Conservation (phyloP, 2,888 invertebrate genomes). For the Drosophila mulleri region DNA sequence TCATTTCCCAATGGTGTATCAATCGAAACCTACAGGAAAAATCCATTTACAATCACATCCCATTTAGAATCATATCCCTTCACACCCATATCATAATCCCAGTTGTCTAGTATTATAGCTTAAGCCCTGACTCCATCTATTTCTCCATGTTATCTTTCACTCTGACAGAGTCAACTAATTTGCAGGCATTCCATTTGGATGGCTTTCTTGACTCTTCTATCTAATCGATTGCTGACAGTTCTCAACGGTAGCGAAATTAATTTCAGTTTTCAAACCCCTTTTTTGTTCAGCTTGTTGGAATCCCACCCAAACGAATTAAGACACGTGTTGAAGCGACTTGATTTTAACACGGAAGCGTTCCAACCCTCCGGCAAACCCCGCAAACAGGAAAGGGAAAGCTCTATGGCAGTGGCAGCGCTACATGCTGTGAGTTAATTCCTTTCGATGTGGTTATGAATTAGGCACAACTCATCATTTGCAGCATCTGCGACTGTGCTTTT, state of each 20-base stretch:
- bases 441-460: constrained; percentile 84
- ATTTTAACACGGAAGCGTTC: constrained; percentile 52
- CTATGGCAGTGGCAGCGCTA: constrained; percentile 37
- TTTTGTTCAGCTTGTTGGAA: constrained; percentile 61
- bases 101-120: neutral
- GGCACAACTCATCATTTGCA: constrained; percentile 84
- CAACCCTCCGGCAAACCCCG: constrained; percentile 40
- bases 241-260: constrained; percentile 80
- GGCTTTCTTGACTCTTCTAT: constrained; percentile 27
- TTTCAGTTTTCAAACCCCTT: constrained; percentile 70
- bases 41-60: neutral
- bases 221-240: constrained; percentile 79
- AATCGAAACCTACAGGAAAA: neutral
- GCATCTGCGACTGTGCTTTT: constrained; percentile 54
- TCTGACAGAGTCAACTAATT: neutral
- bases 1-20: neutral
- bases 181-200: constrained; percentile 1
- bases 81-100: neutral
- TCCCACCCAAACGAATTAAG: constrained; percentile 82
- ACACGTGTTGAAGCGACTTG: constrained; percentile 71
- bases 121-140: neutral
- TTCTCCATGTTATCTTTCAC: neutral
- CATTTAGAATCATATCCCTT: neutral
- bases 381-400: constrained; percentile 28
- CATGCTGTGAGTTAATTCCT: constrained; percentile 82